Percentiles rank a stretch among this genome's conserved stretches.
These are phyloP conservation scores for Drosophila austrosaltans DNA, from an alignment of 2,888 invertebrate genomes.

Conservation along the genomic window DNA sequence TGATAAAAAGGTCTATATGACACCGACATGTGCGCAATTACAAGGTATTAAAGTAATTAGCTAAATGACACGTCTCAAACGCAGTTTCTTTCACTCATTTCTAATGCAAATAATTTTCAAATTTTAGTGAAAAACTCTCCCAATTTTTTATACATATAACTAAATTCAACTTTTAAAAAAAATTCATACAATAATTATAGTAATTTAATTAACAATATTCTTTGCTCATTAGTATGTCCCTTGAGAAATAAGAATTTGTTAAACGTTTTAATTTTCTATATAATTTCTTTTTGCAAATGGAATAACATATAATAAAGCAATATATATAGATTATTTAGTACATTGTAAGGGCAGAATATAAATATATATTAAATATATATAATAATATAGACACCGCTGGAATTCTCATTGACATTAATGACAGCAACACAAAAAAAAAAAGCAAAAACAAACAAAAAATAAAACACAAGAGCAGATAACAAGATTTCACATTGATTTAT, in stretches of 20 bases:
- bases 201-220: constrained; percentile 14
- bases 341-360: constrained; percentile 30
- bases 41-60: too few relatives aligned
- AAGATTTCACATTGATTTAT: constrained; percentile 47
- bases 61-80: too few relatives aligned
- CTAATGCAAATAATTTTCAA: too few relatives aligned
- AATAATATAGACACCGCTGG: constrained; percentile 1
- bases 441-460: constrained; percentile 13
- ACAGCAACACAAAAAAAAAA: constrained; percentile 14
- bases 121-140: not conserved
- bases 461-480: constrained; percentile 32
- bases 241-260: constrained; percentile 19
- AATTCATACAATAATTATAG: not conserved
- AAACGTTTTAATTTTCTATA: constrained; percentile 16
- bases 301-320: constrained; percentile 29
- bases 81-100: too few relatives aligned
- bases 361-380: not conserved
- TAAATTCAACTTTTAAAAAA: not conserved
- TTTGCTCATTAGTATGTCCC: constrained; percentile 26
- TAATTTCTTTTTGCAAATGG: constrained; percentile 1
- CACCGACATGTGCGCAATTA: too few relatives aligned
- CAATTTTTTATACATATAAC: not conserved
- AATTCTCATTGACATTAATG: constrained; percentile 37
- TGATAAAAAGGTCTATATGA: too few relatives aligned
- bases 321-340: constrained; percentile 24